Conservation (phyloP, 2,888 invertebrate species). For the Eristalinus sepulchralis region DNA sequence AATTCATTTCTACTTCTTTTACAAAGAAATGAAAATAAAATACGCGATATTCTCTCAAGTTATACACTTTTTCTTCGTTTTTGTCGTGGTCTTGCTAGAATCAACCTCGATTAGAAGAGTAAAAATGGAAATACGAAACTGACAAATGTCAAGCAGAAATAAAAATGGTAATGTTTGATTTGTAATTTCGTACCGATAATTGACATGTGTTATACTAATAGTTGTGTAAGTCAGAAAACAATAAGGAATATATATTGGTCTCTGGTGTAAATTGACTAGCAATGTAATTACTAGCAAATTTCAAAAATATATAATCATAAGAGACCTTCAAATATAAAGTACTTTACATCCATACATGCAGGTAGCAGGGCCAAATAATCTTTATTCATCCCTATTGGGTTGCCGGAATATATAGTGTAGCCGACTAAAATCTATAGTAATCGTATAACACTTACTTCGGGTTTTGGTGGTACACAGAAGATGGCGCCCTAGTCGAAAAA, state of each 20-base stretch:
- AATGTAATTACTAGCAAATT: too few relatives aligned
- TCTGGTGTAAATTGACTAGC: too few relatives aligned
- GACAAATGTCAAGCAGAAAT: conserved; percentile 55
- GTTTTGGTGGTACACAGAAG: background rate
- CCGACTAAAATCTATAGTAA: too few relatives aligned
- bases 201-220: background rate
- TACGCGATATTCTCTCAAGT: conserved; percentile 54
- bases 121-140: conserved; percentile 39
- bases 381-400: too few relatives aligned
- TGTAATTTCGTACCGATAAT: background rate
- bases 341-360: too few relatives aligned
- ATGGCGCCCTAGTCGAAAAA: background rate
- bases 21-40: conserved; percentile 28
- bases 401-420: too few relatives aligned
- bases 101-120: conserved; percentile 34
- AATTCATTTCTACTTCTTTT: conserved; percentile 2
- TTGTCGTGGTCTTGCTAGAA: conserved; percentile 48
- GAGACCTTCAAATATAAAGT: too few relatives aligned
- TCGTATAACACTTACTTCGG: background rate
- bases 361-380: too few relatives aligned
- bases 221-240: too few relatives aligned
- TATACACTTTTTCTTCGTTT: conserved; percentile 61
- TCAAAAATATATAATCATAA: too few relatives aligned
- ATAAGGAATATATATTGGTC: too few relatives aligned
- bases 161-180: conserved; percentile 33